Conservation (phyloP, 2,797 vertebrate species). For the Propithecus deckenii region DNA sequence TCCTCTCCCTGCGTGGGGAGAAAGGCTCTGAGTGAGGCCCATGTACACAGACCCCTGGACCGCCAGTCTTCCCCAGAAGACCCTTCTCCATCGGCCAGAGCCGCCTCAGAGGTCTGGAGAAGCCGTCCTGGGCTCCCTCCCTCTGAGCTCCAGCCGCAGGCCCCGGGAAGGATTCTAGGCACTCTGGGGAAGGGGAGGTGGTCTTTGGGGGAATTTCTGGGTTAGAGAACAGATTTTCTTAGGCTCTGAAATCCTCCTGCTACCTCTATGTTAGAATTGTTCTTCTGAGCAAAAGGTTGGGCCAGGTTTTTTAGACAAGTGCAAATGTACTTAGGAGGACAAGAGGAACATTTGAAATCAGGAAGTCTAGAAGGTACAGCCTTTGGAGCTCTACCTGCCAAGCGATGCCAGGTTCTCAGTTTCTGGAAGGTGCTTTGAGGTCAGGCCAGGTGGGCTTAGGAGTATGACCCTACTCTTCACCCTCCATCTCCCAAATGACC, state of each 20-base stretch:
- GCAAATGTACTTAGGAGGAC: not conserved
- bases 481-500: not conserved
- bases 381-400: not conserved
- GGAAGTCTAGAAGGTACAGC: not conserved
- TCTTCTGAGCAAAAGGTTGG: not conserved
- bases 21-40: not conserved
- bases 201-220: not conserved
- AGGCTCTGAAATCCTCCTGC: not conserved
- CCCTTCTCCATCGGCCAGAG: not conserved
- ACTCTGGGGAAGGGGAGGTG: not conserved
- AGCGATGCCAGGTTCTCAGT: not conserved
- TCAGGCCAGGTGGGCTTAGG: not conserved
- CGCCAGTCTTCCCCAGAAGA: not conserved
- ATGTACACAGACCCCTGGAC: not conserved
- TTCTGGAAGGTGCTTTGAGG: slow-evolving; percentile 23
- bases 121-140: accelerated
- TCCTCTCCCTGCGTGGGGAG: not conserved
- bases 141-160: not conserved
- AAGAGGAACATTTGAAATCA: not conserved
- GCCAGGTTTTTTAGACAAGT: not conserved
- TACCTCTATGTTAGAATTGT: not conserved
- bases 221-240: not conserved
- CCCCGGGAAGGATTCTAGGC: not conserved
- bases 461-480: not conserved
- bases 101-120: not conserved